These are phyloP conservation scores for Saxidomus purpurata DNA, from an alignment of 1,140 invertebrate species.

Conservation along the genomic window DNA sequence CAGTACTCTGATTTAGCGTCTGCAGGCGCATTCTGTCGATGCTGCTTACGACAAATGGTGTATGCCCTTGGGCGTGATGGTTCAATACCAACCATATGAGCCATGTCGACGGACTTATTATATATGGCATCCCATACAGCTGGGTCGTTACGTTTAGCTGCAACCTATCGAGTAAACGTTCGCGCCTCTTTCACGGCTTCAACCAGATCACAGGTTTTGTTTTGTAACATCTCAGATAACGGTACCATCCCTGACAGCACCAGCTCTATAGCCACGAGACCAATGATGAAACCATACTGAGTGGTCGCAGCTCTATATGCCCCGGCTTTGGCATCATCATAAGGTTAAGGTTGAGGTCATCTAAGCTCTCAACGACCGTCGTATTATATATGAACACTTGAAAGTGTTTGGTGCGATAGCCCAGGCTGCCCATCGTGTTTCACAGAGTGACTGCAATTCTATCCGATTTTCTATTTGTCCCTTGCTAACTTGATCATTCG, in stretches of 20 bases:
- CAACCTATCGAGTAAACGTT: background rate
- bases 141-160: too few relatives aligned
- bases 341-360: too few relatives aligned
- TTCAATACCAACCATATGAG: background rate
- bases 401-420: background rate
- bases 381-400: background rate
- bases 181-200: background rate
- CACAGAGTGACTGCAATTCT: too few relatives aligned
- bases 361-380: background rate
- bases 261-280: constrained; percentile 10
- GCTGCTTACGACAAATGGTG: background rate
- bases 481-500: too few relatives aligned
- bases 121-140: background rate
- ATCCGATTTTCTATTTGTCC: too few relatives aligned
- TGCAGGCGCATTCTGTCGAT: constrained; percentile 15
- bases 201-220: constrained; percentile 24
- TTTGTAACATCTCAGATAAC: constrained; percentile 13
- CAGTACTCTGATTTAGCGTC: background rate
- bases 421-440: too few relatives aligned
- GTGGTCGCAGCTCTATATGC: constrained; percentile 11
- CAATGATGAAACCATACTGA: constrained; percentile 21
- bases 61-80: background rate
- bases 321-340: constrained; percentile 2
- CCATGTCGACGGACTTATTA: constrained; percentile 30
- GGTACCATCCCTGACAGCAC: constrained; percentile 3